Evolutionary conservation across 2,113 vertebrate species (phyloP), one percentile per base, ranked within the genome.

Genomic region (Bubalus kerabau): DNA sequence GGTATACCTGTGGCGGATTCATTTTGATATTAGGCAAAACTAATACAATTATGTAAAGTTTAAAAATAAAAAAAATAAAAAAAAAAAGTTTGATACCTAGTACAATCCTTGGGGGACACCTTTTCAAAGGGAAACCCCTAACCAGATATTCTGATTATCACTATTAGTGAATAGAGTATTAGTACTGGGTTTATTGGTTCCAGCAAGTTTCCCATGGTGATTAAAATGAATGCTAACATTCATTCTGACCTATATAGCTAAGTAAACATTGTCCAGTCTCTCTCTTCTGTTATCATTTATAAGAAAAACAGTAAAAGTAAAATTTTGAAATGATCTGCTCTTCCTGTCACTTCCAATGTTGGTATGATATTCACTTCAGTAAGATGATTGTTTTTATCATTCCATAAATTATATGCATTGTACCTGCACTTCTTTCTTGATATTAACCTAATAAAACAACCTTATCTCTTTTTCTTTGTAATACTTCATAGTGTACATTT

Each of bases 111-210:
- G 80, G 88, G 30, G 74, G 88, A 97, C 78, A 96, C 9, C 74
- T 46, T 30, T 90, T 13, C 52, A 85, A 98, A n/a, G 11, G 8
- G 43, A 97, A 98, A 43, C 11, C 74, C 30, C n/a, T 11, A 17
- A 71, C 89, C 74, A 98, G 52, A 95, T 86, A 40, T 96, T 97
- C 78, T 36, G 81, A 97, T 81, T 95, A 54, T 97, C 96, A 81
- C 52, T 84, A 59, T 62, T 93, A 95, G 40, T 91, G 92, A 97
- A 90, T 96, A 94, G 90, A 97, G 91, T 96, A 30, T 95, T 48
- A 43, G 94, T 92, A 14, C 0, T 96, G 48, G 12, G 67, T 92
- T 98, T 98, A 96, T 97, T 97, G 92, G n/a, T 96, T 74, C 40
- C 81, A 43, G 4, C 96, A 91, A 92, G 62, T 9, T 78, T 98